Evolutionary conservation across 2,888 invertebrate genomes (phyloP).

Genomic region (Drosophila eohydei): DNA sequence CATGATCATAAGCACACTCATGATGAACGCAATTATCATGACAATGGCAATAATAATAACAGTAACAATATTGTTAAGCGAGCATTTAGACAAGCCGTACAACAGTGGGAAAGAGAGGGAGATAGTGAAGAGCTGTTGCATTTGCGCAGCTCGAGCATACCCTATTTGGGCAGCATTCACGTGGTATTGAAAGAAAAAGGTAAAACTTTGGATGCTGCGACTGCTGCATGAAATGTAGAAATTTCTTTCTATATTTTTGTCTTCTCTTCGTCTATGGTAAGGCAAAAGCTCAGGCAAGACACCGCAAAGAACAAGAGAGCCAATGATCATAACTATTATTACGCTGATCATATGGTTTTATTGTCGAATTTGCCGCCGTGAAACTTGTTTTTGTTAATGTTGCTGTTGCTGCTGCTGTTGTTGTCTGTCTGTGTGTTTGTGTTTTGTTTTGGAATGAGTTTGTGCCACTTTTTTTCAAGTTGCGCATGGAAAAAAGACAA

Average conservation of each 20-base stretch:
- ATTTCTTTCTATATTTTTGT: conserved; percentile 26
- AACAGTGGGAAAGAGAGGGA: not conserved
- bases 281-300: conserved; percentile 22
- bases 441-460: conserved; percentile 64
- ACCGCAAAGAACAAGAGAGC: conserved; percentile 32
- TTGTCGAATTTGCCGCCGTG: conserved; percentile 71
- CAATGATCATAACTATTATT: conserved; percentile 77
- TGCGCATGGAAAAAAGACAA: conserved; percentile 39
- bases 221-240: conserved; percentile 47
- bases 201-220: conserved; percentile 40
- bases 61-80: too few relatives aligned
- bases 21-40: not conserved
- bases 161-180: not conserved
- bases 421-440: conserved; percentile 18
- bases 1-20: not conserved
- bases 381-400: conserved; percentile 69
- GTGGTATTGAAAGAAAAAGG: conserved; percentile 45
- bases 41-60: not conserved
- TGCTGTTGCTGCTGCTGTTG: conserved; percentile 35
- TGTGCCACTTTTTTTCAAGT: conserved; percentile 71
- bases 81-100: too few relatives aligned
- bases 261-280: conserved; percentile 10
- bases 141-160: conserved; percentile 1
- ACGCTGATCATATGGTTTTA: conserved; percentile 77
- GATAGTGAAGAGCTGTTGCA: not conserved